These are phyloP conservation scores for Harpegnathos saltator DNA, from an alignment of 1,140 invertebrate genomes.

Conservation along the genomic window DNA sequence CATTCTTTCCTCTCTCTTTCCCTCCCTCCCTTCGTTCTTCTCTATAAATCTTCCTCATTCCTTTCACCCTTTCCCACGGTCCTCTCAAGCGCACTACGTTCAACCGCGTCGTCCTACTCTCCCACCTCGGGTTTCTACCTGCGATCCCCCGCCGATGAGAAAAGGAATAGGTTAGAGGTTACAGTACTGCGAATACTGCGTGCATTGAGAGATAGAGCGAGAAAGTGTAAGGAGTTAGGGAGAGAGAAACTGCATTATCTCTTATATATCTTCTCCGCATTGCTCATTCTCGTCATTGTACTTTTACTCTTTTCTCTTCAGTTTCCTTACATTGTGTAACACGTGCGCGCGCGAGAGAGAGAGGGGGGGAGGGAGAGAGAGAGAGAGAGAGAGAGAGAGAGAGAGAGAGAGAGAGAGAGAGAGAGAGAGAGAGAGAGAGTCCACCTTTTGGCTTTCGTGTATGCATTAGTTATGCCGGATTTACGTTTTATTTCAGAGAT, in stretches of 20 bases:
- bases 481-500: slow-evolving; percentile 54
- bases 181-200: slow-evolving; percentile 13
- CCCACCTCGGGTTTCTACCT: slow-evolving; percentile 16
- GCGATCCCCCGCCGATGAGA: slow-evolving; percentile 18
- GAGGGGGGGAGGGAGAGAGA: too few relatives aligned
- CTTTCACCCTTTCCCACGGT: slow-evolving; percentile 8
- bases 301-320: background rate
- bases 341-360: too few relatives aligned
- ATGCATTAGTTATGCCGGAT: slow-evolving; percentile 14
- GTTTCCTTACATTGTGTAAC: background rate
- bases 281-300: background rate
- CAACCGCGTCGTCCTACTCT: slow-evolving; percentile 20
- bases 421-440: background rate
- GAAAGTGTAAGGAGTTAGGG: too few relatives aligned
- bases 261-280: background rate
- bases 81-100: slow-evolving; percentile 41
- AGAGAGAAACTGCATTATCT: slow-evolving; percentile 20
- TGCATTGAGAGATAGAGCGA: slow-evolving; percentile 2
- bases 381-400: too few relatives aligned
- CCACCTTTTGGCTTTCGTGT: slow-evolving; percentile 5
- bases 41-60: slow-evolving; percentile 4
- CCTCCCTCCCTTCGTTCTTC: too few relatives aligned
- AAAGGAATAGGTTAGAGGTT: slow-evolving; percentile 56
- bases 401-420: too few relatives aligned
- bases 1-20: slow-evolving; percentile 3